These are phyloP conservation scores for Cheilosia vernalis DNA, from an alignment of 2,888 invertebrate species.

Conservation along the genomic window DNA sequence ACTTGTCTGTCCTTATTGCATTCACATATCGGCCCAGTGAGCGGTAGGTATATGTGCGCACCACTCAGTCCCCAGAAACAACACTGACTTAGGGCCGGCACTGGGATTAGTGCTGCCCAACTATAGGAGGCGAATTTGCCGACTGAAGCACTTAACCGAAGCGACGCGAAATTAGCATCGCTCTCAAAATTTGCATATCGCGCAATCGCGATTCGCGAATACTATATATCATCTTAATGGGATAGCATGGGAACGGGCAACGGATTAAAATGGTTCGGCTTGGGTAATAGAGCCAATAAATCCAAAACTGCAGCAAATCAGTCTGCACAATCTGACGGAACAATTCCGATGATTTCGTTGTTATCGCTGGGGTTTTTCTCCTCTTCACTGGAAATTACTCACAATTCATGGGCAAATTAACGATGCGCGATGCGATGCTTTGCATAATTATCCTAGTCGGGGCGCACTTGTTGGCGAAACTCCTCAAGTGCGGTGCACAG, in stretches of 20 bases:
- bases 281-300: conserved; percentile 73
- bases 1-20: conserved; percentile 61
- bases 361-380: conserved; percentile 49
- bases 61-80: background rate
- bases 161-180: conserved; percentile 55
- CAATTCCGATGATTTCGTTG: conserved; percentile 70
- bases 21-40: conserved; percentile 34
- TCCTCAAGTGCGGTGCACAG: conserved; percentile 40
- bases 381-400: conserved; percentile 46
- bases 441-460: conserved; percentile 70
- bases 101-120: background rate
- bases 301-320: conserved; percentile 68
- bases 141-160: conserved; percentile 22
- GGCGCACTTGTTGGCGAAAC: conserved; percentile 17
- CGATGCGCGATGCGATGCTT: conserved; percentile 61
- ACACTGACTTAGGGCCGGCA: background rate
- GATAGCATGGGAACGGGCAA: conserved; percentile 46
- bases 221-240: conserved; percentile 68
- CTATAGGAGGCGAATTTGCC: background rate
- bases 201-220: conserved; percentile 71
- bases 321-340: conserved; percentile 71
- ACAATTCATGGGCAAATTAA: conserved; percentile 67
- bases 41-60: background rate
- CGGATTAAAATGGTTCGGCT: conserved; percentile 46
- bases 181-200: conserved; percentile 67